Evolutionary conservation across 2,113 vertebrate species (phyloP), one percentile per base, ranked within the genome.

Genomic region (Takifugu flavidus): DNA sequence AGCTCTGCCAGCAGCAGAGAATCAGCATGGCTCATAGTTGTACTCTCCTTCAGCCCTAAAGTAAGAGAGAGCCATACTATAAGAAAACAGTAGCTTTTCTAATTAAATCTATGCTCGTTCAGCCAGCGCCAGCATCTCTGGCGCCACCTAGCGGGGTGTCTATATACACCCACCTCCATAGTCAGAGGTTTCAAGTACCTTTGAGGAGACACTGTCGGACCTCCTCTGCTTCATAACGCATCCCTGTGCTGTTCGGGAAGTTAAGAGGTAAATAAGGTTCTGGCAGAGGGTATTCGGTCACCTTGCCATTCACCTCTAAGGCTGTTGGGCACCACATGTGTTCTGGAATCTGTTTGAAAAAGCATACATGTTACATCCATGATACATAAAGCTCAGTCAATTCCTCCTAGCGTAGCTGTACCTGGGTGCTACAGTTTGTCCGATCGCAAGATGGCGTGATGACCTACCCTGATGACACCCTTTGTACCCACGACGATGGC

Each of bases 1-100:
- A 94, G 75, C 57, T 91, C 89, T 12, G 87, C 89, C 63, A 95
- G 68, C 42, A 91, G 87, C 31, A 89, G 75, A 3, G 93, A 95
- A 73, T 96, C 93, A 0, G 75, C 75, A 55, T 93, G 89, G 1
- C 92, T 84, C 76, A 96, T 87, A 2, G 92, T 51, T 0, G 89
- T 66, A 51, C 94, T 94, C 80, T 96, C 91, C 77, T 93, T 94
- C 57, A 96, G 78, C 6, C 93, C 95, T 96, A 13, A 53, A 4
- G 11, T 1, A 0, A 0, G 39, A 62, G 34, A 13, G 13, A n/a
- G 29, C 8, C 55, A 45, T 20, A 42, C 53, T 0, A 13, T 15
- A 13, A 0, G 12, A 26, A 44, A 1, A 10, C 6, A 11, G 3
- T 11, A 25, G 20, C n/a, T 8, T 25, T 25, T 5, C 4, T n/a